Conservation (phyloP, 1,140 invertebrate species). For the Marisa cornuarietis region DNA sequence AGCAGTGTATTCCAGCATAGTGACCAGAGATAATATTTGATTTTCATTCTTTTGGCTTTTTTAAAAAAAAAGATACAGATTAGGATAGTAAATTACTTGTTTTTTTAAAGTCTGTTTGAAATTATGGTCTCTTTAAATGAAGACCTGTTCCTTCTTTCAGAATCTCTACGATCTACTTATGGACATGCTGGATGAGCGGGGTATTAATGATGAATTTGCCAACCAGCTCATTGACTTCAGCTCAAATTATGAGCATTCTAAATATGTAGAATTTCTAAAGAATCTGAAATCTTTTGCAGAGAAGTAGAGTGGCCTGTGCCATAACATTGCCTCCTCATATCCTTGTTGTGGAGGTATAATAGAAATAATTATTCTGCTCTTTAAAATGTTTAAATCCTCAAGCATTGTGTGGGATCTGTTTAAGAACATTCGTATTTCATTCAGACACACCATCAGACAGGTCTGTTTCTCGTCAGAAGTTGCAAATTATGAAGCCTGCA, state of each 20-base stretch:
- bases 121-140: too few relatives aligned
- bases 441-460: background rate
- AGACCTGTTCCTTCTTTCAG: constrained; percentile 70
- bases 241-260: constrained; percentile 88
- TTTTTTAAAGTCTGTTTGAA: too few relatives aligned
- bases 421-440: background rate
- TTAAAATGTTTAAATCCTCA: background rate
- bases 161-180: constrained; percentile 93
- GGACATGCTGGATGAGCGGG: constrained; percentile 93
- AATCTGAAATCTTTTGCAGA: constrained; percentile 81
- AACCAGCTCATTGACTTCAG: constrained; percentile 86
- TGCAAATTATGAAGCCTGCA: too few relatives aligned
- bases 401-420: background rate
- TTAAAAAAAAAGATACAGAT: too few relatives aligned
- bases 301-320: constrained; percentile 19
- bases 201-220: constrained; percentile 89
- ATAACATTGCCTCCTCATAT: too few relatives aligned
- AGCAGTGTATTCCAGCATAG: too few relatives aligned
- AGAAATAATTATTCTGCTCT: background rate
- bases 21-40: too few relatives aligned
- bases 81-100: too few relatives aligned
- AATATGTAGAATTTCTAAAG: constrained; percentile 87
- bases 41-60: too few relatives aligned
- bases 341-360: background rate
- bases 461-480: background rate